These are phyloP conservation scores for Hippocampus guttulatus DNA, from an alignment of 2,113 vertebrate genomes.

Conservation along the genomic window DNA sequence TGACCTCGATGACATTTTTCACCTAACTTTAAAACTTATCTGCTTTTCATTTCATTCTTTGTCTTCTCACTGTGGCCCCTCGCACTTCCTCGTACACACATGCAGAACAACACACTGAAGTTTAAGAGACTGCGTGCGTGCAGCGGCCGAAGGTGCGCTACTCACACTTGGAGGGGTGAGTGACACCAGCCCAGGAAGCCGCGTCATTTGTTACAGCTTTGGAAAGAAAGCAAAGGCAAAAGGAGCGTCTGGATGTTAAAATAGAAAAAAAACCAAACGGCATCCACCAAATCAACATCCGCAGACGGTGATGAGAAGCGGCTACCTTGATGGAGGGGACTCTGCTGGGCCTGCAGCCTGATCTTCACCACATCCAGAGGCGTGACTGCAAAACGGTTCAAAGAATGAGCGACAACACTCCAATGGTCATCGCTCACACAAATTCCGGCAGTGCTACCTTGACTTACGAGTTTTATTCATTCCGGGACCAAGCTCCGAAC, in stretches of 20 bases:
- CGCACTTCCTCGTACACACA: neutral
- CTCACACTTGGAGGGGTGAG: constrained; percentile 85
- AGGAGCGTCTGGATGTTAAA: constrained; percentile 18
- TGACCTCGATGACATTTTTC: neutral
- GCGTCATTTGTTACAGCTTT: constrained; percentile 65
- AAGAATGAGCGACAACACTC: neutral
- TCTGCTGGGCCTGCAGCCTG: constrained; percentile 87
- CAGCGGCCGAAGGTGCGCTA: constrained; percentile 44
- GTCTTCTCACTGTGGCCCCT: neutral
- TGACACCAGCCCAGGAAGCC: constrained; percentile 70
- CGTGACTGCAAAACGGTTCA: constrained; percentile 73
- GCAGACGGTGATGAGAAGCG: neutral
- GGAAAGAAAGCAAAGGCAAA: constrained; percentile 23
- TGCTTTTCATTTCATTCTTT: neutral
- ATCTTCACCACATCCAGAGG: constrained; percentile 96
- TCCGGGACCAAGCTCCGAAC: neutral
- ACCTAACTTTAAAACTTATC: too few relatives aligned
- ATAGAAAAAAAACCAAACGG: neutral
- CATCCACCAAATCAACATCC: neutral
- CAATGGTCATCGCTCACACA: neutral
- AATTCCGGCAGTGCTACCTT: neutral
- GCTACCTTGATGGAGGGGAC: constrained; percentile 77
- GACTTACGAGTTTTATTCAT: neutral
- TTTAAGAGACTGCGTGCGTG: neutral
- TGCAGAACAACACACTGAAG: neutral